phyloP scores from a whole-genome alignment of 1,140 invertebrate genomes.

The Eulimnadia texana region DNA sequence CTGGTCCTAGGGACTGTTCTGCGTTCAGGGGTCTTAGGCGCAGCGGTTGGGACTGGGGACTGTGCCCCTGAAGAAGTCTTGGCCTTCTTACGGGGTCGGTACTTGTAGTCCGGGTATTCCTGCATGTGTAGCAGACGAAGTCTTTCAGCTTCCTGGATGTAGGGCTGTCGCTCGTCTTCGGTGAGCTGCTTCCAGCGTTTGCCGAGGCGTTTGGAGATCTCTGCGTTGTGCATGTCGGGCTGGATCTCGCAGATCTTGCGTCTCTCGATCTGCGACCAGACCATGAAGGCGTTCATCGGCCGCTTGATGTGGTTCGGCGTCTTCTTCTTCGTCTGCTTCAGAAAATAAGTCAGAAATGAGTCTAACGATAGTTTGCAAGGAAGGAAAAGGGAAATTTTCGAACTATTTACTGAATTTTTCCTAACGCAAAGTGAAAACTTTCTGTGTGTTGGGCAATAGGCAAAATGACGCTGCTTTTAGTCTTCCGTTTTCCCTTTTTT shows the following conservation, averaged over 20 bases:
- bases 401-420: not conserved
- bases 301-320: slow-evolving; percentile 90
- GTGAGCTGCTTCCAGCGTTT: slow-evolving; percentile 74
- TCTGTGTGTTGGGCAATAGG: too few relatives aligned
- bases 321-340: slow-evolving; percentile 93
- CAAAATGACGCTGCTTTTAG: too few relatives aligned
- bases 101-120: slow-evolving; percentile 97
- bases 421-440: too few relatives aligned
- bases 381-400: slow-evolving; percentile 7
- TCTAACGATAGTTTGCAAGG: slow-evolving; percentile 12
- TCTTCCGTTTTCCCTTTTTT: too few relatives aligned
- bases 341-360: slow-evolving; percentile 34
- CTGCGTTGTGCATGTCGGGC: slow-evolving; percentile 92
- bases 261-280: slow-evolving; percentile 89
- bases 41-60: not conserved
- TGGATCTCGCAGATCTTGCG: slow-evolving; percentile 84
- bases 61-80: slow-evolving; percentile 8
- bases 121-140: slow-evolving; percentile 79
- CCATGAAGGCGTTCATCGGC: slow-evolving; percentile 98
- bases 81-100: slow-evolving; percentile 82
- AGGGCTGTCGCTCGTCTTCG: slow-evolving; percentile 79
- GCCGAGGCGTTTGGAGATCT: slow-evolving; percentile 84
- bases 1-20: not conserved
- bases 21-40: not conserved
- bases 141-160: slow-evolving; percentile 83